phyloP scores from a whole-genome alignment of 2,888 invertebrate species.

The Lysandra coridon region DNA sequence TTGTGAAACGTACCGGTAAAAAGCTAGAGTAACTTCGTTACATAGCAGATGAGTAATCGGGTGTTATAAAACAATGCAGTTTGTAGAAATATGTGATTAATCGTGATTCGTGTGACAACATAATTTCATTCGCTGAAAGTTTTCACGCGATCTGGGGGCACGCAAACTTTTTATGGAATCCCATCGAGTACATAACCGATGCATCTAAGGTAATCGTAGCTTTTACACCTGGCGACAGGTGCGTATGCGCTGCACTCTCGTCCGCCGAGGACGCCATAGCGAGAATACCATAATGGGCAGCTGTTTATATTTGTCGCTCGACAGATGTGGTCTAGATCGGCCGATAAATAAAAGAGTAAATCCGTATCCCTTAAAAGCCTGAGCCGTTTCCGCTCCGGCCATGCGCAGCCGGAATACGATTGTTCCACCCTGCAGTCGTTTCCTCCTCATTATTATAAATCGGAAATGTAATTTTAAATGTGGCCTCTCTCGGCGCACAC shows the following conservation, averaged over 20 bases:
- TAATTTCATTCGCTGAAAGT: constrained; percentile 51
- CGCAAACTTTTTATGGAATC: constrained; percentile 30
- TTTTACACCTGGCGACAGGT: constrained; percentile 73
- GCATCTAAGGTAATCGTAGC: constrained; percentile 25
- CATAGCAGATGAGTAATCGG: constrained; percentile 67
- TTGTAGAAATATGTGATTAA: constrained; percentile 48
- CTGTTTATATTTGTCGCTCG: constrained; percentile 64
- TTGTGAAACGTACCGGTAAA: constrained; percentile 69
- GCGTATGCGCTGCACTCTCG: constrained; percentile 56
- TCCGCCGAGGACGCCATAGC: constrained; percentile 57
- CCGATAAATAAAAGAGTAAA: constrained; percentile 73
- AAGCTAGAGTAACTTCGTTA: constrained; percentile 66
- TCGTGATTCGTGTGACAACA: constrained; percentile 54
- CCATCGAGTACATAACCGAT: background rate
- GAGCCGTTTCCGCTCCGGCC: constrained; percentile 66
- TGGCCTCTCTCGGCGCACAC: constrained; percentile 24
- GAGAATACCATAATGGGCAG: constrained; percentile 68
- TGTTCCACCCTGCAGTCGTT: constrained; percentile 71
- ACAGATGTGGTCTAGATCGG: constrained; percentile 77
- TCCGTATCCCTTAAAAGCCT: constrained; percentile 67
- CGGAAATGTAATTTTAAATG: constrained; percentile 65
- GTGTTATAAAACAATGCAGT: constrained; percentile 53
- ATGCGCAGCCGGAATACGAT: constrained; percentile 71
- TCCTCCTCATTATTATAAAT: constrained; percentile 67
- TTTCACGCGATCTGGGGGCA: constrained; percentile 60